A percentile compares a stretch with the other conserved stretches of the same genome.
Evolutionary conservation across 2,888 invertebrate genomes (phyloP).

Genomic region (Drosophila austrosaltans): DNA sequence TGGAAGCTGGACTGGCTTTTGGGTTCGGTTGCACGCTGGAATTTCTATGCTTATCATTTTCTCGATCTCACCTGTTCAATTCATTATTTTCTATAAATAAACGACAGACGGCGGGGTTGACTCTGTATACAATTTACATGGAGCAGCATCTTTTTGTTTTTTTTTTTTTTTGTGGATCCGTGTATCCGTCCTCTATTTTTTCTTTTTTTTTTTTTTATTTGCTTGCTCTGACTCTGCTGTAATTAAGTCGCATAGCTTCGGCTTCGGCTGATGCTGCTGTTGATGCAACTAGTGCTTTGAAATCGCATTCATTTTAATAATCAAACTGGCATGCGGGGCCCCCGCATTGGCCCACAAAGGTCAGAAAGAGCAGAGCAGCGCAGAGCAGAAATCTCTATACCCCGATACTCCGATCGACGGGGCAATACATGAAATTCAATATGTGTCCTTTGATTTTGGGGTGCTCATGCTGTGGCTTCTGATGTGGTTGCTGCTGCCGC

Average conservation of each 20-base stretch:
- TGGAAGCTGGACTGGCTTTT: slow-evolving; percentile 51
- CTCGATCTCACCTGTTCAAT: slow-evolving; percentile 80
- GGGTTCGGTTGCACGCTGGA: slow-evolving; percentile 67
- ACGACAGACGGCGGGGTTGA: slow-evolving; percentile 56
- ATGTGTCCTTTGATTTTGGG: slow-evolving; percentile 64
- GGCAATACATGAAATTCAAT: slow-evolving; percentile 66
- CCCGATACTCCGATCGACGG: slow-evolving; percentile 9
- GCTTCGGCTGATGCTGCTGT: no score
- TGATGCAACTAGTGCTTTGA: slow-evolving; percentile 42
- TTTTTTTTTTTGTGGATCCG: slow-evolving; percentile 7
- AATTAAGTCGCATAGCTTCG: slow-evolving; percentile 66
- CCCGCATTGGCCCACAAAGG: slow-evolving; percentile 53
- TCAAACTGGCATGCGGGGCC: slow-evolving; percentile 38
- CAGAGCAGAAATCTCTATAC: slow-evolving; percentile 25
- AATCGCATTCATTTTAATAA: slow-evolving; percentile 72
- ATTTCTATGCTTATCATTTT: slow-evolving; percentile 79
- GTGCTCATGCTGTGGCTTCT: slow-evolving; percentile 38
- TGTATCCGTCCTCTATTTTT: neutral
- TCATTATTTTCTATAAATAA: slow-evolving; percentile 79
- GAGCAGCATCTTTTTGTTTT: slow-evolving; percentile 14
- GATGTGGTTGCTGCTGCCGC: slow-evolving; percentile 32
- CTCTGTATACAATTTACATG: slow-evolving; percentile 66
- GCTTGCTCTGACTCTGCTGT: slow-evolving; percentile 32
- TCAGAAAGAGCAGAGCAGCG: slow-evolving; percentile 40
- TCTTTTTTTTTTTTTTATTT: neutral